Evolutionary conservation across 2,888 invertebrate genomes (phyloP).

Genomic region (Synergus laeviventris): DNA sequence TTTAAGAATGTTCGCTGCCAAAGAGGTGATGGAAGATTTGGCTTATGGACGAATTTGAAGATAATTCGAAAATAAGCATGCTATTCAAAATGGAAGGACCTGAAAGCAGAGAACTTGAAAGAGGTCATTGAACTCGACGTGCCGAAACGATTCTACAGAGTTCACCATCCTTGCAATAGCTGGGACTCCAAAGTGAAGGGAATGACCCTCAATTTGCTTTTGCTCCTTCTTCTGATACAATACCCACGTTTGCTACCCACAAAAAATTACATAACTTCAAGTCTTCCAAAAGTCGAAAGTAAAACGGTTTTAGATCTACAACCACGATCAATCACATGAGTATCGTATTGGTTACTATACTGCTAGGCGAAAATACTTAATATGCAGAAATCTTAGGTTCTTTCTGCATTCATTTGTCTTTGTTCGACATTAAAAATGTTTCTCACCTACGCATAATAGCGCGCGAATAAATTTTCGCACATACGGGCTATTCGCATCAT

Average conservation of each 20-base stretch:
- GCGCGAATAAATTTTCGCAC: conserved; percentile 38
- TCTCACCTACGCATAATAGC: conserved; percentile 26
- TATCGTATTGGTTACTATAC: too few relatives aligned
- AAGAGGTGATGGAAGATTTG: too few relatives aligned
- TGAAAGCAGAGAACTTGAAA: conserved; percentile 52
- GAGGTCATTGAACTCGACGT: conserved; percentile 51
- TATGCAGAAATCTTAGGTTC: background rate
- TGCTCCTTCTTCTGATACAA: background rate
- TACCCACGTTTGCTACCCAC: background rate
- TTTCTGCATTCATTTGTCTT: conserved; percentile 7
- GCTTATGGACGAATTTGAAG: too few relatives aligned
- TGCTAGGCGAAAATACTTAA: too few relatives aligned
- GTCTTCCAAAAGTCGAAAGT: background rate
- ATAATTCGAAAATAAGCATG: conserved; percentile 21
- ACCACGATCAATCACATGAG: too few relatives aligned
- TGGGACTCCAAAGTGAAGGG: conserved; percentile 32
- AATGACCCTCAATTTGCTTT: conserved; percentile 38
- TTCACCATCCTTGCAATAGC: conserved; percentile 8
- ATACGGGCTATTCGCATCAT: conserved; percentile 54
- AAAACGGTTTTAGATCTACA: background rate
- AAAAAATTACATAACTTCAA: conserved; percentile 12
- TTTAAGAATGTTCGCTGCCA: too few relatives aligned
- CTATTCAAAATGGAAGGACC: conserved; percentile 44
- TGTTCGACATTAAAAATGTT: conserved; percentile 1
- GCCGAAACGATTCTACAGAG: conserved; percentile 27